Evolutionary conservation across 2,888 invertebrate species (phyloP).

Genomic region (Cephus nigrinus): DNA sequence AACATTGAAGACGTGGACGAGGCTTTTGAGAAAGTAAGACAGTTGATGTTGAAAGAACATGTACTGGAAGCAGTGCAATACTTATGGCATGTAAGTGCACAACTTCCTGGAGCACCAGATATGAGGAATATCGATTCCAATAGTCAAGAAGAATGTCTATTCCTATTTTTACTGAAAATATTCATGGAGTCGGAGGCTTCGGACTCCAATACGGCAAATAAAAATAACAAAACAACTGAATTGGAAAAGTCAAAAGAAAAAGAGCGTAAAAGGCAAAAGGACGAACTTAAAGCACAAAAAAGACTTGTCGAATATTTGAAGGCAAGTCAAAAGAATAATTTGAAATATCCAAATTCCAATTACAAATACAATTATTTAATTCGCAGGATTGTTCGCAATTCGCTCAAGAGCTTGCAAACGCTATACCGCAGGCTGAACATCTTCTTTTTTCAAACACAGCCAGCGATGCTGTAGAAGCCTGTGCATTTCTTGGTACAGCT

Average conservation of each 20-base stretch:
- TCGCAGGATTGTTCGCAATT: conserved; percentile 69
- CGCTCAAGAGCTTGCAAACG: conserved; percentile 67
- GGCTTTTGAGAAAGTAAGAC: conserved; percentile 56
- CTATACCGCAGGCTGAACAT: conserved; percentile 76
- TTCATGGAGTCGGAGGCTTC: conserved; percentile 55
- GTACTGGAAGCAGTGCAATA: conserved; percentile 46
- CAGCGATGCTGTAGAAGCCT: conserved; percentile 88
- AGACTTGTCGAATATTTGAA: conserved; percentile 78
- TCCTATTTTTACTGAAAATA: conserved; percentile 51
- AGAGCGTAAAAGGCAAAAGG: conserved; percentile 61
- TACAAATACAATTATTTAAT: background rate
- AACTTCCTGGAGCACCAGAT: conserved; percentile 32
- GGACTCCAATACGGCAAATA: conserved; percentile 24
- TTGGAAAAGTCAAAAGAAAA: conserved; percentile 36
- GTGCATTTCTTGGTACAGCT: conserved; percentile 87
- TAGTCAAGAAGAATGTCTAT: conserved; percentile 46
- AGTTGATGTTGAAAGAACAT: conserved; percentile 51
- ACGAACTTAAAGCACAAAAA: conserved; percentile 72
- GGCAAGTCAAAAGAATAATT: conserved; percentile 70
- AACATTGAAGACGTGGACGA: conserved; percentile 27
- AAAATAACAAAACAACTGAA: conserved; percentile 12
- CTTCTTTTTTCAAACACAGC: conserved; percentile 79
- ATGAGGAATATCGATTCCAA: conserved; percentile 33
- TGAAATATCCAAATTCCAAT: background rate
- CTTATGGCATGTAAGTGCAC: conserved; percentile 34